Evolutionary conservation across 1,140 invertebrate species (phyloP).

Genomic region (Procambarus clarkii): DNA sequence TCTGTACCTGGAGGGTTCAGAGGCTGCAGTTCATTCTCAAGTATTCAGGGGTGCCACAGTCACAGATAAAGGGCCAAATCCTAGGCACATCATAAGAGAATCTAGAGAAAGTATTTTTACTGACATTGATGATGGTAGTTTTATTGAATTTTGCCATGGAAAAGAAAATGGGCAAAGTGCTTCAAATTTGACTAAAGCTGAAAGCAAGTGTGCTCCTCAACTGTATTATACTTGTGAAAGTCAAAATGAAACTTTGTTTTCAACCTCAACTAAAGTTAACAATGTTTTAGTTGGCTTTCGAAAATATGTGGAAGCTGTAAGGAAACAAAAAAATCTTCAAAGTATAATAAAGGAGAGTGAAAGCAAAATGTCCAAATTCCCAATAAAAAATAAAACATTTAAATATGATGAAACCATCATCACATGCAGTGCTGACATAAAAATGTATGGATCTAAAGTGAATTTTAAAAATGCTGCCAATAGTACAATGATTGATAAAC

Average conservation of each 20-base stretch:
- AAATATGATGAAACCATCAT: conserved; percentile 54
- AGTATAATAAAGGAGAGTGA: conserved; percentile 52
- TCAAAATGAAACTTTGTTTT: conserved; percentile 69
- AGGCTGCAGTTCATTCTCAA: neutral
- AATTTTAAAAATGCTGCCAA: conserved; percentile 24
- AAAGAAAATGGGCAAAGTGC: conserved; percentile 38
- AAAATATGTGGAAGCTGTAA: conserved; percentile 59
- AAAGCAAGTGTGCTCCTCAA: conserved; percentile 21
- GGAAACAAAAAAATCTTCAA: conserved; percentile 6
- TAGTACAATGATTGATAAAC: conserved; percentile 51
- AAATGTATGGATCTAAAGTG: neutral
- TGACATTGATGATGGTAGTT: conserved; percentile 71
- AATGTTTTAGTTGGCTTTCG: conserved; percentile 56
- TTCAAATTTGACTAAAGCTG: conserved; percentile 14
- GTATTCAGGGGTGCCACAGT: neutral
- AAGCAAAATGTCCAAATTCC: neutral
- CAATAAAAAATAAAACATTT: neutral
- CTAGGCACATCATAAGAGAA: neutral
- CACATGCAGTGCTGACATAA: conserved; percentile 42
- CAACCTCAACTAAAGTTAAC: conserved; percentile 67
- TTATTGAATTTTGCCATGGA: conserved; percentile 65
- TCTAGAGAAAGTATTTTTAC: conserved; percentile 65
- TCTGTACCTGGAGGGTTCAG: neutral
- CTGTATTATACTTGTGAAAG: conserved; percentile 68
- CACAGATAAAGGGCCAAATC: neutral